A percentile compares a stretch with the other conserved stretches of the same genome.
phyloP scores from a whole-genome alignment of 2,113 vertebrate genomes.

The Nanorana parkeri region DNA sequence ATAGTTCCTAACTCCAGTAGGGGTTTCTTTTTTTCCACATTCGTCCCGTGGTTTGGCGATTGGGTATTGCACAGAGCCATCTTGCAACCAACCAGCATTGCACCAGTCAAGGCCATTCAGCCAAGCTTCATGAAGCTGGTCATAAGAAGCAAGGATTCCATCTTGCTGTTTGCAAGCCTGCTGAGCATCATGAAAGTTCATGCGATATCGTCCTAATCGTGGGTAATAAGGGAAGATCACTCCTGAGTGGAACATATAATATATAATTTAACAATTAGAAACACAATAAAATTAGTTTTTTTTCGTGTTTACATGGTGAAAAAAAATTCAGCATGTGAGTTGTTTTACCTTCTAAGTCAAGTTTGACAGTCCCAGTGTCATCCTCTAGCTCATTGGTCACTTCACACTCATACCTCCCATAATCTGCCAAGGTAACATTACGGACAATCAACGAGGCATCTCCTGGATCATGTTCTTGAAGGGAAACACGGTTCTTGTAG shows the following conservation, averaged over 20 bases:
- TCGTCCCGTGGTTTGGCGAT: constrained; percentile 86
- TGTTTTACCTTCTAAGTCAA: constrained; percentile 88
- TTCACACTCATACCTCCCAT: constrained; percentile 94
- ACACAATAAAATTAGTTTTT: neutral
- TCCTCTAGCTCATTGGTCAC: constrained; percentile 95
- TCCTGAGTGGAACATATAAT: constrained; percentile 67
- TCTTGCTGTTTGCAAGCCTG: constrained; percentile 86
- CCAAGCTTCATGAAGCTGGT: constrained; percentile 92
- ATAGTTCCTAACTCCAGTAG: constrained; percentile 87
- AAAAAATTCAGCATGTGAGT: neutral
- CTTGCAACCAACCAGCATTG: constrained; percentile 93
- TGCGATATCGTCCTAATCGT: constrained; percentile 85
- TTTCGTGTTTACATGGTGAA: neutral
- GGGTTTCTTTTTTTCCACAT: constrained; percentile 82
- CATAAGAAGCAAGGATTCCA: constrained; percentile 89
- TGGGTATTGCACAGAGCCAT: constrained; percentile 93
- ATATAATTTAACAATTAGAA: neutral
- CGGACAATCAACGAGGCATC: constrained; percentile 92
- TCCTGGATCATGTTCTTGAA: constrained; percentile 79
- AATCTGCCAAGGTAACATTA: constrained; percentile 92
- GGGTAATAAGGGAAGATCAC: constrained; percentile 95
- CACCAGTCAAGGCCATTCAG: constrained; percentile 93
- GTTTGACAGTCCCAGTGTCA: constrained; percentile 89
- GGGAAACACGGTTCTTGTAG: constrained; percentile 82
- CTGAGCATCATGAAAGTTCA: constrained; percentile 88